Base-by-base conservation (phyloP, 2,113 vertebrate genomes). In the Lucifuga dentata region DNA sequence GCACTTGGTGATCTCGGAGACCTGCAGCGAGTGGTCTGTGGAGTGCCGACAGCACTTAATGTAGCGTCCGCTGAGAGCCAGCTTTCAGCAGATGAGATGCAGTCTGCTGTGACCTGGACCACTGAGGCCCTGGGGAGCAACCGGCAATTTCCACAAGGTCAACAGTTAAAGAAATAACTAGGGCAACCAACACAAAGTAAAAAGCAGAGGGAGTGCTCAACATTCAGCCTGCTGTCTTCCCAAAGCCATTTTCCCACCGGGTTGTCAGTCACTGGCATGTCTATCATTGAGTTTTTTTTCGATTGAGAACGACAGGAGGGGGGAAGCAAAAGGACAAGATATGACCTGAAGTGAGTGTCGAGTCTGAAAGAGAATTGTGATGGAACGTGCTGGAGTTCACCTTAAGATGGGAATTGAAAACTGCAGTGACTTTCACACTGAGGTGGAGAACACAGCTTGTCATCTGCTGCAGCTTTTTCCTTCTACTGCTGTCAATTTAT, bases 91-190 rank as follows among this genome's bases (percentile, higher is more conserved):
- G 76, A 83, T 81, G 81, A 88, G 81, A 82, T 68, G 49, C 67
- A 59, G 70, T 61, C 75, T 68, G 73, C 76, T 80, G 75, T 83
- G 86, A 83, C 86, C 72, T 11, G 2, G 63, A 69, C 67, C 71
- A 41, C 32, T 43, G 19, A 57, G 57, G 66, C 83, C 78, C 80
- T 48, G 1, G 81, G 85, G 85, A 60, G 73, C 64, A 73, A 80
- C 86, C 70, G 39, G 80, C 85, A 89, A 90, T 90, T 90, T 91
- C 68, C 63, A 76, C 86, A 87, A 91, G 88, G 90, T 92, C 90
- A 90, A 65, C 71, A 76, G 74, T 86, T 76, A 86, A 79, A 86
- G 76, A 88, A 85, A 89, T 76, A 84, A 77, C 83, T 68, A 67
- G 55, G 60, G 58, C 19, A n/a, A 73, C 60, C 48, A 61, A 56